These are phyloP conservation scores for Percopsis omiscomaycus DNA, from an alignment of 2,797 vertebrate genomes.

Conservation along the genomic window DNA sequence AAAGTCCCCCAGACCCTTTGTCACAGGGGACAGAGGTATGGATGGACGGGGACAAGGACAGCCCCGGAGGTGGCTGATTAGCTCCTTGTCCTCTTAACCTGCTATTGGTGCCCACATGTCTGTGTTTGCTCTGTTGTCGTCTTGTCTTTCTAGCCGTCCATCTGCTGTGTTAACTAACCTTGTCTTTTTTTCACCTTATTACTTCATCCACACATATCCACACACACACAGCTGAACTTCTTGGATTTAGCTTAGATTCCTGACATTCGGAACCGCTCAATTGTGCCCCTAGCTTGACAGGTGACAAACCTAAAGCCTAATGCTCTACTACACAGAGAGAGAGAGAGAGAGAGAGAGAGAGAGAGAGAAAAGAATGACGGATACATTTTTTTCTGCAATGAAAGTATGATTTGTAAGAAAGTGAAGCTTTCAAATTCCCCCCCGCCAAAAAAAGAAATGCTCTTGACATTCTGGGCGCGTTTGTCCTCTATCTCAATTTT, in stretches of 20 bases:
- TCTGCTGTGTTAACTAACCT: constrained; percentile 16
- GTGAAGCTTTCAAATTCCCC: constrained; percentile 53
- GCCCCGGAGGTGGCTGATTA: background rate
- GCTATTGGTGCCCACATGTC: no score
- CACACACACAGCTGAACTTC: constrained; percentile 23
- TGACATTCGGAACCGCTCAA: constrained; percentile 67
- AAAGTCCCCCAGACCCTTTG: no score
- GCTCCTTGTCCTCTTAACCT: no score
- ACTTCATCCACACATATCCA: constrained; percentile 11
- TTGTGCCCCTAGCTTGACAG: constrained; percentile 54
- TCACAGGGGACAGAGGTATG: no score
- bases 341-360: constrained; percentile 51
- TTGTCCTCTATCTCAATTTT: background rate
- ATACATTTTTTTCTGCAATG: background rate
- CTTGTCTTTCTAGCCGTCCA: background rate
- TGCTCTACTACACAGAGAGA: constrained; percentile 35
- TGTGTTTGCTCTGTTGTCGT: background rate
- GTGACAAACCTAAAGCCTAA: constrained; percentile 62
- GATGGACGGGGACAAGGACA: no score
- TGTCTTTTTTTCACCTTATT: background rate
- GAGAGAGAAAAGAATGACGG: constrained; percentile 50
- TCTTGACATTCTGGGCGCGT: constrained; percentile 43
- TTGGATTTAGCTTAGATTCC: constrained; percentile 18
- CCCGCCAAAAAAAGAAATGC: constrained; percentile 17
- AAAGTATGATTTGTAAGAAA: constrained; percentile 16